Evolutionary conservation across 2,113 vertebrate genomes (phyloP).

Genomic region (Zeus faber): DNA sequence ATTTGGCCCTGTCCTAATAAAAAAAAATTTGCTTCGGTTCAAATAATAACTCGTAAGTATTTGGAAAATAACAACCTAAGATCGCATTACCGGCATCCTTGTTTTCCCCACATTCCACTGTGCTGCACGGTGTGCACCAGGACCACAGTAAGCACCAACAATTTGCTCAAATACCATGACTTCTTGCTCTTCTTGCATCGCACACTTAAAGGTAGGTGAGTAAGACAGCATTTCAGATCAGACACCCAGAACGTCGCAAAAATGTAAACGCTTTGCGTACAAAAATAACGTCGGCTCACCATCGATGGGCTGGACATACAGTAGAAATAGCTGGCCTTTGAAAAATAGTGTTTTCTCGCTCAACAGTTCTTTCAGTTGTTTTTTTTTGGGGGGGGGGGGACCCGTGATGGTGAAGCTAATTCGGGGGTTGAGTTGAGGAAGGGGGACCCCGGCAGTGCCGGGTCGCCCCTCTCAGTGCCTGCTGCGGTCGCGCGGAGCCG

Average conservation of each 20-base stretch:
- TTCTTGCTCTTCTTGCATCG: constrained; percentile 35
- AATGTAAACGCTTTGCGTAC: constrained; percentile 65
- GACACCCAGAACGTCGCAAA: constrained; percentile 46
- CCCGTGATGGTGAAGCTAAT: no score
- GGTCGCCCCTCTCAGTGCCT: constrained; percentile 61
- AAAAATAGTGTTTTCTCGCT: constrained; percentile 66
- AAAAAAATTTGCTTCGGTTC: constrained; percentile 24
- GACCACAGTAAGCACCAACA: constrained; percentile 59
- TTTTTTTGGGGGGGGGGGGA: no score
- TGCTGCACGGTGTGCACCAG: constrained; percentile 35
- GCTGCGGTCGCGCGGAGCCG: constrained; percentile 47
- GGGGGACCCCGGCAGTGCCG: constrained; percentile 43
- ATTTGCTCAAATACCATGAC: constrained; percentile 39
- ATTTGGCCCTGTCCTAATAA: constrained; percentile 16
- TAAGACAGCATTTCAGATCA: constrained; percentile 54
- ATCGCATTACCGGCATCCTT: constrained; percentile 36
- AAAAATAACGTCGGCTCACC: constrained; percentile 61
- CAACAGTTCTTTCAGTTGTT: constrained; percentile 42
- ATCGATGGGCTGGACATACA: constrained; percentile 70
- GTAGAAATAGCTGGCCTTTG: constrained; percentile 76
- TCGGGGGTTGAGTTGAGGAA: constrained; percentile 39
- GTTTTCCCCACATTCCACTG: constrained; percentile 34
- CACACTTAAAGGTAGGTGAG: constrained; percentile 37
- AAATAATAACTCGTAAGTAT: constrained; percentile 23
- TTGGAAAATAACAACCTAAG: constrained; percentile 38